Evolutionary conservation across 2,888 invertebrate genomes (phyloP), one percentile per base, ranked within the genome.

Genomic region (Apamea sordens): DNA sequence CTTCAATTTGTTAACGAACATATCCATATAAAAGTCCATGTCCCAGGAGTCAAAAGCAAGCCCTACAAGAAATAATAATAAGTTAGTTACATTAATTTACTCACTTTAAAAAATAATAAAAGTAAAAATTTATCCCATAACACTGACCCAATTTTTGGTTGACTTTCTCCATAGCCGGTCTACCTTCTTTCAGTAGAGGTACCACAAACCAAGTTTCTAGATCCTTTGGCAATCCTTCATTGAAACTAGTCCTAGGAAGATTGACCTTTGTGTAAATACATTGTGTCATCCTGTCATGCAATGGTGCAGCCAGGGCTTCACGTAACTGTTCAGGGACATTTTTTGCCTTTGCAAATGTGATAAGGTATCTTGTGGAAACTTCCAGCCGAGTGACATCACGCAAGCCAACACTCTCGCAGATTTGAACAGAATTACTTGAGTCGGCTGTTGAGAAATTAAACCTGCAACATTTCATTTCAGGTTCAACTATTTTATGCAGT

Each of bases 351-450:
- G 91, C 86, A 88, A 97, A 97, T 67, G 95, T 95, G 77, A 98
- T 96, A 41, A 98, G 96, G 94, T 99, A 99, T 88, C 99, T 97
- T 8, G 97, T 98, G 0, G 98, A 98, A 59, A 97, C 97, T 96
- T 99, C 99, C 75, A 99, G 96, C 76, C 99, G 97, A 7, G 96
- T 97, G 8, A 99, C 97, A 93, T 98, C 97, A 64, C 95, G 95
- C 56, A 99, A 95, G 5, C 98, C 98, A 68, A 99, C 97, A 89
- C 99, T 98, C 86, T 98, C 98, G 93, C 99, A 99, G 89, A 99
- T 99, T 75, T 99, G 99, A 1, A 99, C 98, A 50, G 99, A 99
- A 95, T 99, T 99, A 88, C 99, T 99, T 0, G 99, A 99, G 93
- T 99, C 99, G 0, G 99, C 98, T 63, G 99, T 99, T 28, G 99